Percentiles rank a stretch among this genome's conserved stretches.
phyloP scores from a whole-genome alignment of 2,797 vertebrate species.

The Streptopelia turtur region DNA sequence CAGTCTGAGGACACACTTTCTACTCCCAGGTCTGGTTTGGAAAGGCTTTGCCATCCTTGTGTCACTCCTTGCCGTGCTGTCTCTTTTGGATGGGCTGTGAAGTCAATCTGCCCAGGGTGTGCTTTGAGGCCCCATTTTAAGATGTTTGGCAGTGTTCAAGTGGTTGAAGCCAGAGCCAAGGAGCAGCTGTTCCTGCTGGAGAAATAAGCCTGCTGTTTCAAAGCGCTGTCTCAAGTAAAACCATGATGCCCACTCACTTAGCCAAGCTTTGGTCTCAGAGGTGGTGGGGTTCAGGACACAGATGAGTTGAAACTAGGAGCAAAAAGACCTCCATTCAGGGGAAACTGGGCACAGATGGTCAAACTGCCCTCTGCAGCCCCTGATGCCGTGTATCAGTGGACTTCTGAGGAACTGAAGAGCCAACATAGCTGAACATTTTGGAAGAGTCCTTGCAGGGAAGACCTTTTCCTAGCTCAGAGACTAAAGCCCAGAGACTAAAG shows the following conservation, averaged over 20 bases:
- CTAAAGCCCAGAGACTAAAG: not conserved
- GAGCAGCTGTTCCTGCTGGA: not conserved
- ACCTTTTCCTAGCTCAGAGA: not conserved
- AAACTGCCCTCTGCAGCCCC: not conserved
- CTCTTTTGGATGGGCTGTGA: not conserved
- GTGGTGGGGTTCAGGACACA: not conserved
- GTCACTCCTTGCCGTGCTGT: fast-evolving
- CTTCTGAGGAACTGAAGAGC: not conserved
- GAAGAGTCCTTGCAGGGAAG: not conserved
- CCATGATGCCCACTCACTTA: not conserved
- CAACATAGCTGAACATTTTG: fast-evolving
- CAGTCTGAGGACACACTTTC: fast-evolving
- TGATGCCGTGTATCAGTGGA: fast-evolving
- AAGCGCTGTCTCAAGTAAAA: not conserved
- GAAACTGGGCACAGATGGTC: not conserved
- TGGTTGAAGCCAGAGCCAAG: not conserved
- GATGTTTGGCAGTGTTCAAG: not conserved
- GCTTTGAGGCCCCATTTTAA: not conserved
- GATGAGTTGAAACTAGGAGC: not conserved
- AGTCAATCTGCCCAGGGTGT: fast-evolving
- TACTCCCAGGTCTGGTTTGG: not conserved
- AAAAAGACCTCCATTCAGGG: not conserved
- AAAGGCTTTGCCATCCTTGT: not conserved
- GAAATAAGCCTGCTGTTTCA: not conserved
- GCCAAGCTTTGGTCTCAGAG: not conserved